Conservation (phyloP, 2,888 invertebrate species). For the Leptinotarsa tumamoca region DNA sequence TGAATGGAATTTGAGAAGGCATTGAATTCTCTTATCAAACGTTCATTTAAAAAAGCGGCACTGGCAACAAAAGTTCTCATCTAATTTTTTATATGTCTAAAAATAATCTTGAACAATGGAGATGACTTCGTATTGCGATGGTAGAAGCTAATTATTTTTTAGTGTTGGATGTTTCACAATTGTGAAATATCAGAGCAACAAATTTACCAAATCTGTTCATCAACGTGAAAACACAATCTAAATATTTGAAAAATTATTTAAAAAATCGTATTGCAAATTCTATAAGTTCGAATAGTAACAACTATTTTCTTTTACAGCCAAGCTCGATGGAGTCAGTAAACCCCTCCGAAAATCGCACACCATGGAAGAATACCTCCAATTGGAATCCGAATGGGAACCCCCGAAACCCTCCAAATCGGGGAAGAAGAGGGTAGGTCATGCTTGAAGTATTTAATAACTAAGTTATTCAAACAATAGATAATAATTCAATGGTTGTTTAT, state of each 20-base stretch:
- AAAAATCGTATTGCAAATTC: neutral
- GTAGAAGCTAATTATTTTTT: no score
- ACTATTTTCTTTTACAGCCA: slow-evolving; percentile 75
- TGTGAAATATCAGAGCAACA: neutral
- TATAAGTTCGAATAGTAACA: slow-evolving; percentile 20
- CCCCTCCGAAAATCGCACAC: slow-evolving; percentile 79
- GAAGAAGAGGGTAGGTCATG: slow-evolving; percentile 85
- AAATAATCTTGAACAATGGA: no score
- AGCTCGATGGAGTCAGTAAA: slow-evolving; percentile 90
- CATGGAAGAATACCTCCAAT: slow-evolving; percentile 93
- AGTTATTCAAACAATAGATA: no score
- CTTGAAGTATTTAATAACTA: no score
- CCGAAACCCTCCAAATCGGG: slow-evolving; percentile 74
- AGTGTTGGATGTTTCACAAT: neutral
- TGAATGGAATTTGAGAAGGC: no score
- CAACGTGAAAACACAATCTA: slow-evolving; percentile 14
- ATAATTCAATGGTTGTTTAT: no score
- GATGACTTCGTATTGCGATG: no score
- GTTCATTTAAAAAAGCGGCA: no score
- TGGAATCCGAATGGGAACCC: slow-evolving; percentile 81
- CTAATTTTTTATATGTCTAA: no score
- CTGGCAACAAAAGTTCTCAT: no score
- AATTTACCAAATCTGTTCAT: neutral
- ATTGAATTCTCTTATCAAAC: no score
- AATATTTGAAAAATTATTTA: neutral